A percentile compares a stretch with the other conserved stretches of the same genome.
These are phyloP conservation scores for Dysmachus trigonus DNA, from an alignment of 2,888 invertebrate genomes.

Conservation along the genomic window DNA sequence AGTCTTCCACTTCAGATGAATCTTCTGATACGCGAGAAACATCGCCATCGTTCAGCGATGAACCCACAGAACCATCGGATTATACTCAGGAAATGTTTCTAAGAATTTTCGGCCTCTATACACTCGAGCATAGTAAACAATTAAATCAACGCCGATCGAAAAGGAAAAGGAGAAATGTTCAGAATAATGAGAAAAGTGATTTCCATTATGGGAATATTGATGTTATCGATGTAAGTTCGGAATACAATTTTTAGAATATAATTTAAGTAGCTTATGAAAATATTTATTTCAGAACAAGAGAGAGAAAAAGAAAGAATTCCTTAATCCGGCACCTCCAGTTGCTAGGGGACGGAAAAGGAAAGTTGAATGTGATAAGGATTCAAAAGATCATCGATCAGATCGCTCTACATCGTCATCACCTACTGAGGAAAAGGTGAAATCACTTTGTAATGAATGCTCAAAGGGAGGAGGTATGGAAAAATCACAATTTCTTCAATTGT, in stretches of 20 bases:
- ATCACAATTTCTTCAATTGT: neutral
- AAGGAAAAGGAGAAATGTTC: constrained; percentile 60
- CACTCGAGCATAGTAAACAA: constrained; percentile 57
- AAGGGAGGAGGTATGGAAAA: constrained; percentile 54
- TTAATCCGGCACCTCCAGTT: constrained; percentile 58
- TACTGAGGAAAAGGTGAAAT: constrained; percentile 52
- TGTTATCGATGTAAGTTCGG: constrained; percentile 48
- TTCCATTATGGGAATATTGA: constrained; percentile 62
- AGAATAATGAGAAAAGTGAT: constrained; percentile 60
- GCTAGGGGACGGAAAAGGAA: constrained; percentile 50
- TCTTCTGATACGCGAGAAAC: constrained; percentile 51
- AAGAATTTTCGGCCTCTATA: constrained; percentile 58
- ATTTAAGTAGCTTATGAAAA: neutral
- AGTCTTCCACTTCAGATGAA: constrained; percentile 54
- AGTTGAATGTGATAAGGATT: constrained; percentile 28
- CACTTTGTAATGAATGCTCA: constrained; percentile 57
- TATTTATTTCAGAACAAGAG: constrained; percentile 39
- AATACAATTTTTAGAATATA: neutral
- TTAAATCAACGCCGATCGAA: constrained; percentile 61
- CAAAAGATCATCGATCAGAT: constrained; percentile 14
- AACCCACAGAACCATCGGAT: constrained; percentile 52
- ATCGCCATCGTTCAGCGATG: constrained; percentile 35
- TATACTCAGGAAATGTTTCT: constrained; percentile 60
- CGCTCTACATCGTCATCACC: constrained; percentile 36
- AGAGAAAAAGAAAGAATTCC: constrained; percentile 57